phyloP scores from a whole-genome alignment of 1,140 invertebrate species.

The Achroia grisella region DNA sequence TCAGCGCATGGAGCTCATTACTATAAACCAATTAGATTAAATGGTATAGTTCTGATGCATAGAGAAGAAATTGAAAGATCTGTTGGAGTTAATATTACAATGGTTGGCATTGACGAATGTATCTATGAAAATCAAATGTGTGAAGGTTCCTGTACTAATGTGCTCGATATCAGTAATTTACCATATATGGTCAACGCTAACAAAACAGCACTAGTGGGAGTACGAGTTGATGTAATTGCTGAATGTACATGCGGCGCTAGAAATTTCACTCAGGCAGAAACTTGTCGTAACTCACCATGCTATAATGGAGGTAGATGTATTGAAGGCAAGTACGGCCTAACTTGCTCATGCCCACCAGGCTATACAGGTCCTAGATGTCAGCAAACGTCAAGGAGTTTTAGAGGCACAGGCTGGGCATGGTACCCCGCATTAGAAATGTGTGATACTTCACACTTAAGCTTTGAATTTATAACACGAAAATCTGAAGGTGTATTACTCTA shows the following conservation, averaged over 20 bases:
- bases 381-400: conserved; percentile 94
- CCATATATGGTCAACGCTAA: conserved; percentile 98
- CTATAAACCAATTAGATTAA: conserved; percentile 94
- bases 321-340: conserved; percentile 89
- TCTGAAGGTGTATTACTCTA: conserved; percentile 95
- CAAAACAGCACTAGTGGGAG: conserved; percentile 94
- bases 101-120: conserved; percentile 98
- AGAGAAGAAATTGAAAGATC: conserved; percentile 94
- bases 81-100: conserved; percentile 95
- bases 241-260: conserved; percentile 94
- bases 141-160: conserved; percentile 96
- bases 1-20: conserved; percentile 96
- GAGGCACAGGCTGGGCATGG: conserved; percentile 95
- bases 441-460: conserved; percentile 93
- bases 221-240: conserved; percentile 89
- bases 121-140: conserved; percentile 96
- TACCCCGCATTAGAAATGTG: conserved; percentile 97
- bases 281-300: conserved; percentile 92
- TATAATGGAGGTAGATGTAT: conserved; percentile 96
- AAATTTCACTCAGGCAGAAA: conserved; percentile 92
- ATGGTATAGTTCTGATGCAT: conserved; percentile 95
- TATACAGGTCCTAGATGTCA: conserved; percentile 97
- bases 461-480: conserved; percentile 95
- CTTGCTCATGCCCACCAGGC: conserved; percentile 91
- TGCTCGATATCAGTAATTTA: conserved; percentile 88